Evolutionary conservation across 2,888 invertebrate species (phyloP).

Genomic region (Sminthurinus aureus): DNA sequence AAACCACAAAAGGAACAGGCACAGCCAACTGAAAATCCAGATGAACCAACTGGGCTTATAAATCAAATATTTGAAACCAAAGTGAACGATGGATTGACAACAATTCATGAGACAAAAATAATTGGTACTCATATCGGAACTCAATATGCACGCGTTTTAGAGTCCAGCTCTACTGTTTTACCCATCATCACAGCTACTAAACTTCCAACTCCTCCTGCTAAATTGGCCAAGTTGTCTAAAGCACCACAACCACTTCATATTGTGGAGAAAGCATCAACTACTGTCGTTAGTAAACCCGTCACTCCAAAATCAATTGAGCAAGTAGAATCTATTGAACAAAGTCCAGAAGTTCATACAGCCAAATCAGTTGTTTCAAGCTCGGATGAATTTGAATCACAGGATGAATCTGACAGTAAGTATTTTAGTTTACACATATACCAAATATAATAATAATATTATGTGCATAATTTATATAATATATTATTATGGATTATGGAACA

Average conservation of each 20-base stretch:
- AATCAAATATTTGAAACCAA: constrained; percentile 85
- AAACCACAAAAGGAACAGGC: constrained; percentile 11
- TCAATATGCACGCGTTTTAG: constrained; percentile 86
- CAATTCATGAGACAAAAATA: constrained; percentile 87
- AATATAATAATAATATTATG: no score
- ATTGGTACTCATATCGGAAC: constrained; percentile 87
- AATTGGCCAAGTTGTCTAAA: constrained; percentile 13
- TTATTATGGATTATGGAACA: not conserved
- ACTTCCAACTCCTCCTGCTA: not conserved
- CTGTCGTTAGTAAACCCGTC: constrained; percentile 25
- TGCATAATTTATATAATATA: not conserved
- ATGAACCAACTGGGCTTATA: constrained; percentile 76
- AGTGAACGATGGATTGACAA: constrained; percentile 81
- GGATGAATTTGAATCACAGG: constrained; percentile 34
- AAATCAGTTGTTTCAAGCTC: constrained; percentile 52
- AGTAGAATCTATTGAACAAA: constrained; percentile 1
- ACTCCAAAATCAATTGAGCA: not conserved
- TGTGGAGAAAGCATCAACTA: constrained; percentile 32
- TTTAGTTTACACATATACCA: not conserved
- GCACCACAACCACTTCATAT: constrained; percentile 32
- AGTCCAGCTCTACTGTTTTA: constrained; percentile 75
- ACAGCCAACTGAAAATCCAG: constrained; percentile 7
- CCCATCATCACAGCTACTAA: constrained; percentile 44
- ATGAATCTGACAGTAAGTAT: constrained; percentile 28
- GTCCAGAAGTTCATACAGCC: constrained; percentile 43